These are phyloP conservation scores for Drosophila parthenogenetica DNA, from an alignment of 2,888 invertebrate genomes.

Conservation along the genomic window DNA sequence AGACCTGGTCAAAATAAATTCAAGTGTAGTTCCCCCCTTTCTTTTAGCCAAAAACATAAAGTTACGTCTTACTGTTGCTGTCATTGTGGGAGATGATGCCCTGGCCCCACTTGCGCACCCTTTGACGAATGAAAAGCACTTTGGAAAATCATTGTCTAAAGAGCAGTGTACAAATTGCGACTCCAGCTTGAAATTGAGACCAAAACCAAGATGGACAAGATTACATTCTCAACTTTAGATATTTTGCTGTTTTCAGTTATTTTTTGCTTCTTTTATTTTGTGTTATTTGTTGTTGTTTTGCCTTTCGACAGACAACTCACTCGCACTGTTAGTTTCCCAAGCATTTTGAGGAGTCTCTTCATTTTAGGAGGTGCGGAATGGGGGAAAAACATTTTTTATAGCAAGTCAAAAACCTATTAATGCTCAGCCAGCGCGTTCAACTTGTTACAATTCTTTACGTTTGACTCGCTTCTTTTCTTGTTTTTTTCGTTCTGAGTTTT, in stretches of 20 bases:
- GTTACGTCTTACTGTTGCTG: constrained; percentile 57
- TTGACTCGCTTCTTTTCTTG: constrained; percentile 38
- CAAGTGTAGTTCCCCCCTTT: constrained; percentile 11
- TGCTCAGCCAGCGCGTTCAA: constrained; percentile 76
- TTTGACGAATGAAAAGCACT: constrained; percentile 33
- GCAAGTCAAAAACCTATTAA: constrained; percentile 81
- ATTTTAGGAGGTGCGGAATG: not conserved
- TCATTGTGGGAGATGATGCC: constrained; percentile 7
- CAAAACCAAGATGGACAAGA: constrained; percentile 35
- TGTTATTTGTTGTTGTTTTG: constrained; percentile 8
- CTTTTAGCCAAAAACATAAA: constrained; percentile 24
- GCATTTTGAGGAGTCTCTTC: constrained; percentile 28
- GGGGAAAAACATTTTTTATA: constrained; percentile 52
- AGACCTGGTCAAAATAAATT: constrained; percentile 47
- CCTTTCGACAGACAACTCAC: constrained; percentile 52
- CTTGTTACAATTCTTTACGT: constrained; percentile 77
- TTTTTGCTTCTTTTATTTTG: constrained; percentile 1
- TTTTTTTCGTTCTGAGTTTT: not conserved
- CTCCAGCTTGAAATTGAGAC: constrained; percentile 33
- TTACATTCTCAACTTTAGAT: constrained; percentile 36
- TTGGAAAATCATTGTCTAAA: constrained; percentile 73
- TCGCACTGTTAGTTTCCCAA: constrained; percentile 57
- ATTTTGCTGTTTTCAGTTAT: constrained; percentile 12
- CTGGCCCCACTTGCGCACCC: not conserved
- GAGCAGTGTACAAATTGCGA: constrained; percentile 62